Evolutionary conservation across 35 echinoderm and acorn worm species (phyloP).

Genomic region (Ophiothrix spiculata): DNA sequence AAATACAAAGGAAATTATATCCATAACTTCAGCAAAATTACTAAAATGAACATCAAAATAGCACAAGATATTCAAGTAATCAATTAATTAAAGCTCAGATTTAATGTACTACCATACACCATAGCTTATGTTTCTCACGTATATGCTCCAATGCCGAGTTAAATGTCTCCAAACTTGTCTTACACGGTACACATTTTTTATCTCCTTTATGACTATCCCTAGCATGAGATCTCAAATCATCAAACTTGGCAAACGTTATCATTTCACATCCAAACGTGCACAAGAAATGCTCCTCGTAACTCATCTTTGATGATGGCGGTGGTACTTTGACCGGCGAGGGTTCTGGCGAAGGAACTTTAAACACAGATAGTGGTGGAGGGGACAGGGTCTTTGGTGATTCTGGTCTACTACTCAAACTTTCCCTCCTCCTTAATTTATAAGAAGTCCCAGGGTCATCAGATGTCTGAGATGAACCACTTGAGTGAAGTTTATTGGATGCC

Average conservation of each 20-base stretch:
- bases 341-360: not conserved
- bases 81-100: no score
- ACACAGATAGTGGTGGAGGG: not conserved
- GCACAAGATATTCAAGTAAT: no score
- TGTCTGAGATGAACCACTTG: not conserved
- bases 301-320: not conserved
- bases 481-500: not conserved
- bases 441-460: not conserved
- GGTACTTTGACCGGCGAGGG: not conserved
- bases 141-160: not conserved
- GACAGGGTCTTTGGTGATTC: not conserved
- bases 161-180: not conserved
- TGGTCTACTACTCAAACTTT: not conserved
- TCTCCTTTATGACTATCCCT: not conserved
- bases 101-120: constrained; percentile 5
- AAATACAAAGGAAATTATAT: no score
- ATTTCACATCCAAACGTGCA: not conserved
- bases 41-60: no score
- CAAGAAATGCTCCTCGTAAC: not conserved
- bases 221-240: not conserved
- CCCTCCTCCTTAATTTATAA: not conserved
- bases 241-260: not conserved
- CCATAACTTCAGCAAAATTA: no score
- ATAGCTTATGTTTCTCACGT: not conserved
- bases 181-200: not conserved